phyloP scores from a whole-genome alignment of 1,140 invertebrate species.

The Calliphora vicina region DNA sequence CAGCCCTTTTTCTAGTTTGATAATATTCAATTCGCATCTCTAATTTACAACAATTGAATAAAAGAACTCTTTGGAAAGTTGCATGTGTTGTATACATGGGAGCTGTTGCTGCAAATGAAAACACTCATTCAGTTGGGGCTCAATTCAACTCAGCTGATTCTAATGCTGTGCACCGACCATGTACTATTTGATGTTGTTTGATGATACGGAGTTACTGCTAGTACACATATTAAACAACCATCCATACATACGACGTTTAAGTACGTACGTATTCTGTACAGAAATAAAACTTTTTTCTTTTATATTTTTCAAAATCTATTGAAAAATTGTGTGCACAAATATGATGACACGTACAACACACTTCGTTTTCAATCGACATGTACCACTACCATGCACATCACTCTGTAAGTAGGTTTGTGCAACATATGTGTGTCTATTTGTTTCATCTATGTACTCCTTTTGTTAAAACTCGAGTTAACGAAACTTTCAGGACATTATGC shows the following conservation, averaged over 20 bases:
- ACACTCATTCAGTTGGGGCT: not conserved
- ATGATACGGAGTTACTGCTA: not conserved
- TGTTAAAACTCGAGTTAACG: constrained; percentile 17
- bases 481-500: constrained; percentile 18
- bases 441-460: not conserved
- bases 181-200: not conserved
- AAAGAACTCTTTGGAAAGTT: not conserved
- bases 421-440: too few relatives aligned
- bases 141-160: not conserved
- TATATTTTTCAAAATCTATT: not conserved
- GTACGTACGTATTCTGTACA: not conserved
- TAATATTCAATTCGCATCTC: too few relatives aligned
- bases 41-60: not conserved
- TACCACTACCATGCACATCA: not conserved
- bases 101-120: not conserved
- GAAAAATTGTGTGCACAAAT: constrained; percentile 25
- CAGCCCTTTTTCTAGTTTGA: too few relatives aligned
- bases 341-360: constrained; percentile 25
- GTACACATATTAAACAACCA: not conserved
- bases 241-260: too few relatives aligned
- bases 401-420: too few relatives aligned
- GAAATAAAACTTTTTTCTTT: not conserved
- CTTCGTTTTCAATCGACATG: not conserved
- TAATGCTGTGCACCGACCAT: constrained; percentile 6
- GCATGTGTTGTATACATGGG: not conserved